These are phyloP conservation scores for Hemithea aestivaria DNA, from an alignment of 2,888 invertebrate species.

Conservation along the genomic window DNA sequence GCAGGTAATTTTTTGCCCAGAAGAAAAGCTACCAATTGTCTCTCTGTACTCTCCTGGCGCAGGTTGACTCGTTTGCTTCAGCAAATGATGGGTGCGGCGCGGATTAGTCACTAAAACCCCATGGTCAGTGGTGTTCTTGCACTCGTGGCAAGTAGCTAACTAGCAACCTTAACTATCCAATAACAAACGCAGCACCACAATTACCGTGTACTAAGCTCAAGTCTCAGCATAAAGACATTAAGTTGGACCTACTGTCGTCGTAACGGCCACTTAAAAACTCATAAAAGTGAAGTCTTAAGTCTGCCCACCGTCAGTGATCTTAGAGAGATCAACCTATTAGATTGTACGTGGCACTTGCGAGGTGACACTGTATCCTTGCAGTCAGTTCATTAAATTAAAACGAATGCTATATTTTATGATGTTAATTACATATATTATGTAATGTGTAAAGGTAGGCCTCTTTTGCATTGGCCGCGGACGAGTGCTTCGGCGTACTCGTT, in stretches of 20 bases:
- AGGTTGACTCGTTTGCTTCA: too few relatives aligned
- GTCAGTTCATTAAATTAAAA: too few relatives aligned
- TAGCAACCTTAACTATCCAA: slow-evolving; percentile 4
- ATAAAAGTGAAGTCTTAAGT: slow-evolving; percentile 60
- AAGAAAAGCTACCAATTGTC: too few relatives aligned
- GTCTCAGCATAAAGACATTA: slow-evolving; percentile 59
- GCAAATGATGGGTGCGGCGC: too few relatives aligned
- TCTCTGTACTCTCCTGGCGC: too few relatives aligned
- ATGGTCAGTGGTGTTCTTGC: too few relatives aligned
- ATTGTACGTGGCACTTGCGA: slow-evolving; percentile 14
- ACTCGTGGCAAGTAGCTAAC: too few relatives aligned
- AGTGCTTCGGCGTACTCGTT: too few relatives aligned
- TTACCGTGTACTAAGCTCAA: slow-evolving; percentile 32
- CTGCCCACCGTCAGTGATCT: slow-evolving; percentile 42
- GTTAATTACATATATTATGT: neutral
- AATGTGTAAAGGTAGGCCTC: too few relatives aligned
- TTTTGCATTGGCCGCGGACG: too few relatives aligned
- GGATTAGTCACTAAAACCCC: too few relatives aligned
- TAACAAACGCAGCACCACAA: slow-evolving; percentile 42
- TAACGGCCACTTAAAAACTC: slow-evolving; percentile 74
- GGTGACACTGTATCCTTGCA: neutral
- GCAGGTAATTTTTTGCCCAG: too few relatives aligned
- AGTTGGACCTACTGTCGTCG: slow-evolving; percentile 50
- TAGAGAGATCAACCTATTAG: slow-evolving; percentile 39
- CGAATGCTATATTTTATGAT: slow-evolving; percentile 3